Evolutionary conservation across 2,113 vertebrate genomes (phyloP).

Genomic region (Clarias magur): DNA sequence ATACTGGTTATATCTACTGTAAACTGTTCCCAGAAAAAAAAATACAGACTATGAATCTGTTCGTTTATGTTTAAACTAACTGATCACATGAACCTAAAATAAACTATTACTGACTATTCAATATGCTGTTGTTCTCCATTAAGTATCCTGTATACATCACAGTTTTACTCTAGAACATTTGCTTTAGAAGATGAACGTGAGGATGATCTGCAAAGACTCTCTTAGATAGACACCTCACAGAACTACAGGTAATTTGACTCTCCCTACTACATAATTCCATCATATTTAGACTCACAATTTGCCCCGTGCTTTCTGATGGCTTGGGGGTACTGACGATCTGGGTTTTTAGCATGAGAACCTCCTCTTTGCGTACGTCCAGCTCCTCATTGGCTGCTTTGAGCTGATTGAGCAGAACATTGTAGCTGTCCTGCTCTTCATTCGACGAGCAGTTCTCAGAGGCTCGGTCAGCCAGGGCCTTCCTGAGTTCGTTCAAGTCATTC

Average conservation of each 20-base stretch:
- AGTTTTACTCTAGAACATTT: neutral
- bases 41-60: neutral
- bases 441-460: conserved; percentile 67
- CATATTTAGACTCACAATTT: conserved; percentile 60
- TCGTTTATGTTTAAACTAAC: neutral
- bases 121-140: no score
- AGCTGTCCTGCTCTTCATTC: conserved; percentile 74
- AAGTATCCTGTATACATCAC: neutral
- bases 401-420: conserved; percentile 84
- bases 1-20: neutral
- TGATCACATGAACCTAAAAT: neutral
- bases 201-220: neutral
- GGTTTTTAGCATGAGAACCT: conserved; percentile 87
- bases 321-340: conserved; percentile 84
- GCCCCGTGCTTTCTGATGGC: conserved; percentile 63
- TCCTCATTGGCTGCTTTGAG: conserved; percentile 86
- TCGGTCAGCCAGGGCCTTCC: conserved; percentile 73
- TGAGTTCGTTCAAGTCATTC: conserved; percentile 89
- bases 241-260: neutral
- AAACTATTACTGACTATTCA: neutral
- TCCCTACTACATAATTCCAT: neutral
- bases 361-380: conserved; percentile 93
- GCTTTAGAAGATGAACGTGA: neutral
- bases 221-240: neutral
- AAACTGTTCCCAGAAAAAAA: neutral